These are phyloP conservation scores for Motacilla alba DNA, from an alignment of 2,113 vertebrate species.

Conservation along the genomic window DNA sequence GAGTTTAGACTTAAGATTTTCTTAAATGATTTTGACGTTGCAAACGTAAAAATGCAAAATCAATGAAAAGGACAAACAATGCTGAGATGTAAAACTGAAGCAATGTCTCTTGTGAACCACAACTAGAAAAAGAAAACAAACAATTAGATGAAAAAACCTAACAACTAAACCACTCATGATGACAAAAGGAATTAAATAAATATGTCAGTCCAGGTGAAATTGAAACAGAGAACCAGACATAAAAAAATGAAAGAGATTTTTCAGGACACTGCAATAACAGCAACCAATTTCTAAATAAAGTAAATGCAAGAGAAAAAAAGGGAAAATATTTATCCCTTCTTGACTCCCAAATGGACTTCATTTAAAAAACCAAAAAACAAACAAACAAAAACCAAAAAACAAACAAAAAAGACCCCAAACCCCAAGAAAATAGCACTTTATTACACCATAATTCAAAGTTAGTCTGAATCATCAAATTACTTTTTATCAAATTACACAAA, in stretches of 20 bases:
- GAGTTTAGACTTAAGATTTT: neutral
- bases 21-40: neutral
- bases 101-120: neutral
- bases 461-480: neutral
- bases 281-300: neutral
- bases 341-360: neutral
- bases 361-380: neutral
- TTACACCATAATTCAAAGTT: neutral
- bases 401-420: too few relatives aligned
- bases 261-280: neutral
- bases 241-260: neutral
- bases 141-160: neutral
- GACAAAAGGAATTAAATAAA: neutral
- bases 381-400: neutral
- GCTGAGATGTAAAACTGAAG: neutral
- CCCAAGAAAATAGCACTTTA: neutral
- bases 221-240: neutral
- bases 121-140: neutral
- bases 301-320: neutral
- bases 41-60: neutral
- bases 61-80: neutral
- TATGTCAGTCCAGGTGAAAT: neutral
- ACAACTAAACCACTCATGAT: neutral
- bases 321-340: neutral
- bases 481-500: neutral